Conservation (phyloP, 1,140 invertebrate species). For the Hycleus cichorii region DNA sequence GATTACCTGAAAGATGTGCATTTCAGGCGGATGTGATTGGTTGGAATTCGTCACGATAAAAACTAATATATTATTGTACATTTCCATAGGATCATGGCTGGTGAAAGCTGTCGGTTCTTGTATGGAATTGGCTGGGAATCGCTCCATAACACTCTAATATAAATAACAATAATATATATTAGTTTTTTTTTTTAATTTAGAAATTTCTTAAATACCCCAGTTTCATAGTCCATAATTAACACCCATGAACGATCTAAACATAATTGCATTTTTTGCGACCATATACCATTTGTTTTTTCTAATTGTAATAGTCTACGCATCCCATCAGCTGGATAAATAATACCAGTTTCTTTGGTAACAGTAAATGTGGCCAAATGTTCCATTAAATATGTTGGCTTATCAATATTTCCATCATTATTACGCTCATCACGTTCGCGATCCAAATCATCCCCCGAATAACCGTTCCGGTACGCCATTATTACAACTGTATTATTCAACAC, state of each 20-base stretch:
- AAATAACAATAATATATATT: slow-evolving; percentile 7
- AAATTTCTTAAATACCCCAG: slow-evolving; percentile 59
- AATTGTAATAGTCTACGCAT: slow-evolving; percentile 89
- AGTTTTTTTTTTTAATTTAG: background rate
- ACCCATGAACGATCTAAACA: slow-evolving; percentile 83
- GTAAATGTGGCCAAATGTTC: slow-evolving; percentile 98
- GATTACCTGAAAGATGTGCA: slow-evolving; percentile 96
- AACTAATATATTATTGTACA: slow-evolving; percentile 97
- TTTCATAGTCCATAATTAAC: slow-evolving; percentile 93
- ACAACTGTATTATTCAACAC: background rate
- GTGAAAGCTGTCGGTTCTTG: slow-evolving; percentile 94
- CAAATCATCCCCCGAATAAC: slow-evolving; percentile 28
- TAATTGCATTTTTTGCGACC: slow-evolving; percentile 97
- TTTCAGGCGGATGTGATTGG: slow-evolving; percentile 64
- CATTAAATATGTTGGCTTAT: slow-evolving; percentile 73
- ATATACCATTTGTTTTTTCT: slow-evolving; percentile 96
- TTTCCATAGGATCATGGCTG: slow-evolving; percentile 91
- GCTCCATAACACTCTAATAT: slow-evolving; percentile 85
- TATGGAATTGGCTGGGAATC: slow-evolving; percentile 86
- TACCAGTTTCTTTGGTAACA: slow-evolving; percentile 79
- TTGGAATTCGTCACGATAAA: slow-evolving; percentile 75
- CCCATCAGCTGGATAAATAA: slow-evolving; percentile 87
- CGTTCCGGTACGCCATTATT: slow-evolving; percentile 34
- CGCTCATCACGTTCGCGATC: slow-evolving; percentile 31
- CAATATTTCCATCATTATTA: slow-evolving; percentile 42